Conservation (phyloP, 92 coral and sea anemone species). For the Heteractis magnifica region DNA sequence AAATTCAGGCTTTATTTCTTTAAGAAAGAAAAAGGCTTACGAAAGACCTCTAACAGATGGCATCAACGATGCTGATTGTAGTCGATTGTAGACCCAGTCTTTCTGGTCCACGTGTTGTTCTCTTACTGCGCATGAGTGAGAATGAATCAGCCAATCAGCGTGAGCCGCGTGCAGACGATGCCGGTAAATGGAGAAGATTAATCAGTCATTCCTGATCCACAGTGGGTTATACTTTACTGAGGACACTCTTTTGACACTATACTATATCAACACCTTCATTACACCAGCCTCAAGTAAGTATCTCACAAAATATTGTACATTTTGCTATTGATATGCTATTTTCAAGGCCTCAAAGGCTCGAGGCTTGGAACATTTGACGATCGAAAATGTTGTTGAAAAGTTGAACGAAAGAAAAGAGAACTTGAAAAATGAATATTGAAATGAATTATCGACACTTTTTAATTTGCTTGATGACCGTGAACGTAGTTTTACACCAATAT, state of each 20-base stretch:
- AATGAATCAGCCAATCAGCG: conserved; percentile 78
- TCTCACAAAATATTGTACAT: not conserved
- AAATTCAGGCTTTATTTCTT: no score
- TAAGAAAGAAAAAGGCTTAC: not conserved
- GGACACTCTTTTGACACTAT: not conserved
- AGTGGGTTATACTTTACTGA: not conserved
- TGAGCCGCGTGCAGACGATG: conserved; percentile 95
- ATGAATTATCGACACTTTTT: not conserved
- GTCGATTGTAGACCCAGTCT: conserved; percentile 12
- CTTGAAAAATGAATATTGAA: not conserved
- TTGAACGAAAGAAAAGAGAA: conserved; percentile 8
- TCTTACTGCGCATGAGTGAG: conserved; percentile 11
- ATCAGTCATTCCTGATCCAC: not conserved
- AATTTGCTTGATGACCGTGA: not conserved
- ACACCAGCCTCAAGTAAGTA: not conserved
- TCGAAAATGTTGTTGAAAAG: not conserved
- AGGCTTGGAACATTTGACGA: not conserved
- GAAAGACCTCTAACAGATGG: not conserved
- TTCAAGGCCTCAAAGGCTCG: not conserved
- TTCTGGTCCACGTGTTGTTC: conserved; percentile 28
- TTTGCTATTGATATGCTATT: not conserved
- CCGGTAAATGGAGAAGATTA: conserved; percentile 45
- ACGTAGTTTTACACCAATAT: not conserved
- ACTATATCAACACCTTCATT: not conserved
- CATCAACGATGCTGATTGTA: not conserved